Evolutionary conservation across 2,888 invertebrate genomes (phyloP).

Genomic region (Bugula neritina): DNA sequence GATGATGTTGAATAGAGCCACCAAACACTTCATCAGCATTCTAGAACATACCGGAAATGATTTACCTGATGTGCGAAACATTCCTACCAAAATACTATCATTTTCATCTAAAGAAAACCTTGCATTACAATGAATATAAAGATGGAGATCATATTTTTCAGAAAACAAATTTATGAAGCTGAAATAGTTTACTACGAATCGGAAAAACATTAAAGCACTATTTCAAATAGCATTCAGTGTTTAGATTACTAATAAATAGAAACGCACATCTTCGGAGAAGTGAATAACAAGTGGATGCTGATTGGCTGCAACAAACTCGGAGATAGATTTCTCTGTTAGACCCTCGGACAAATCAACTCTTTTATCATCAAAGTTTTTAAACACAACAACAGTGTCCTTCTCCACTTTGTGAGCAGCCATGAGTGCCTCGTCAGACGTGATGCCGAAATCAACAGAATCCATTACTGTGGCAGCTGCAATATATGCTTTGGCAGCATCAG

Average conservation of each 20-base stretch:
- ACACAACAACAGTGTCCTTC: slow-evolving; percentile 56
- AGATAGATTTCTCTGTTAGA: slow-evolving; percentile 59
- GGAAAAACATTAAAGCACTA: no score
- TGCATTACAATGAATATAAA: no score
- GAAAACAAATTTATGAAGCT: no score
- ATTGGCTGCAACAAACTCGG: slow-evolving; percentile 73
- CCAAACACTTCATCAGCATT: slow-evolving; percentile 94
- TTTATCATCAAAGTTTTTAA: slow-evolving; percentile 31
- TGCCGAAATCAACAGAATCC: slow-evolving; percentile 79
- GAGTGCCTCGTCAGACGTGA: slow-evolving; percentile 70
- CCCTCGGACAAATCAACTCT: slow-evolving; percentile 54
- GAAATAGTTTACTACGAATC: no score
- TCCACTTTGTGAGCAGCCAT: slow-evolving; percentile 69
- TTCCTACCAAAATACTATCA: no score
- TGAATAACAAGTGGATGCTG: slow-evolving; percentile 81
- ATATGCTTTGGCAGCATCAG: slow-evolving; percentile 17
- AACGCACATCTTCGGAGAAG: slow-evolving; percentile 71
- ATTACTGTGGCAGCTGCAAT: slow-evolving; percentile 45
- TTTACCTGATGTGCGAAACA: no score
- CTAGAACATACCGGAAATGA: slow-evolving; percentile 34
- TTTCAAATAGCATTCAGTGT: no score
- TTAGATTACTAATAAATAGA: no score
- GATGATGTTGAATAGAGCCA: slow-evolving; percentile 88
- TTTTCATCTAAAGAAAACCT: no score
- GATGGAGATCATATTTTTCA: no score